phyloP scores from a whole-genome alignment of 2,797 vertebrate genomes.

The Botia almorhae region DNA sequence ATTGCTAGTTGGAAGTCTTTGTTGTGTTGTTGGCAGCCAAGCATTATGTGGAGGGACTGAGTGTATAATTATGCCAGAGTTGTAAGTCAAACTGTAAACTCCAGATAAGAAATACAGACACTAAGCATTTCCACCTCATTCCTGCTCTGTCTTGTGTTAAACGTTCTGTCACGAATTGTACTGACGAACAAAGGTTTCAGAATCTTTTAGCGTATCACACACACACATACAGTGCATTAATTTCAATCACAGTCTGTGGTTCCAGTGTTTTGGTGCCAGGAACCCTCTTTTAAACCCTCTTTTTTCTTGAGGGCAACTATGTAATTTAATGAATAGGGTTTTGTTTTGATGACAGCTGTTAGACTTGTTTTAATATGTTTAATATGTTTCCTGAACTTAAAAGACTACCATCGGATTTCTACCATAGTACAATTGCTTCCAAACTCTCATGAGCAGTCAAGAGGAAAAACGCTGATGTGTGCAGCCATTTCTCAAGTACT shows the following conservation, averaged over 20 bases:
- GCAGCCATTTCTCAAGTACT: constrained; percentile 9
- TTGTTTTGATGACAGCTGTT: neutral
- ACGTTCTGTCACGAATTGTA: constrained; percentile 10
- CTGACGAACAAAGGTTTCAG: no score
- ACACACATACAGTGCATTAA: no score
- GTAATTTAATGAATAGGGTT: neutral
- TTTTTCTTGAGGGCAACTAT: neutral
- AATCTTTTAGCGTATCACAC: no score
- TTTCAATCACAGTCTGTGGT: neutral
- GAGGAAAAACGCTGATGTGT: constrained; percentile 11
- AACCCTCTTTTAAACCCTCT: neutral
- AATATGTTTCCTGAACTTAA: neutral
- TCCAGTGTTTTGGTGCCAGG: constrained; percentile 2
- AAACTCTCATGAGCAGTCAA: neutral
- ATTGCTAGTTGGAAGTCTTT: neutral
- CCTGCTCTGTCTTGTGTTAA: constrained; percentile 37
- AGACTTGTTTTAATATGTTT: neutral
- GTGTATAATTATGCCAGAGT: constrained; percentile 52
- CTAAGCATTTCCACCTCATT: constrained; percentile 34
- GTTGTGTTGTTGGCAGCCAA: constrained; percentile 43
- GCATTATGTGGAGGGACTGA: constrained; percentile 38
- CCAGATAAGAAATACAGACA: constrained; percentile 48
- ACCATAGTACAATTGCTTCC: neutral
- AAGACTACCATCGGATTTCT: neutral
- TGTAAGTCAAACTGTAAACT: no score